These are phyloP conservation scores for Musca domestica DNA, from an alignment of 1,140 invertebrate genomes.

Conservation along the genomic window DNA sequence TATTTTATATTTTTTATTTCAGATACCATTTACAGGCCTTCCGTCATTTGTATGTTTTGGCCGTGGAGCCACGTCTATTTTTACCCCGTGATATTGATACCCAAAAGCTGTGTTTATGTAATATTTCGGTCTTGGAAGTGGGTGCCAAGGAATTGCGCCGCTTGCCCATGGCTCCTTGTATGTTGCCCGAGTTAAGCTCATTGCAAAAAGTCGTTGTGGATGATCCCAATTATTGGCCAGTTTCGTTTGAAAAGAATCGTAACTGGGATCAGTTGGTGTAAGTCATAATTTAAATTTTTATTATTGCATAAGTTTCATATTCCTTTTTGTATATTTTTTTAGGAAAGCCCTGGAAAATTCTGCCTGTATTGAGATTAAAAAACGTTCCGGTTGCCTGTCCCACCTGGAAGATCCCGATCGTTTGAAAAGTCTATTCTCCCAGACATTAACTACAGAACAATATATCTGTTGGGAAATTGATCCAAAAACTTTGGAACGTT, in stretches of 20 bases:
- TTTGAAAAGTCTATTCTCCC: constrained; percentile 77
- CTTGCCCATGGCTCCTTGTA: constrained; percentile 69
- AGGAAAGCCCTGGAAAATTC: constrained; percentile 68
- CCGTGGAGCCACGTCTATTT: constrained; percentile 83
- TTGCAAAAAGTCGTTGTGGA: constrained; percentile 75
- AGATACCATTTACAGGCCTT: constrained; percentile 91
- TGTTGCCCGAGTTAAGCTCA: constrained; percentile 78
- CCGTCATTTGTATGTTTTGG: constrained; percentile 91
- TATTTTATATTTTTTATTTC: background rate
- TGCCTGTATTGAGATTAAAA: constrained; percentile 79
- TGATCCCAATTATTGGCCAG: constrained; percentile 85
- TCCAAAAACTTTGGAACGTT: constrained; percentile 68
- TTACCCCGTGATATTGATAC: constrained; percentile 83
- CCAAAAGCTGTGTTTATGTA: constrained; percentile 75
- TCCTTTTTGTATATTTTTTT: constrained; percentile 30
- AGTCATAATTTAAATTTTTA: constrained; percentile 40
- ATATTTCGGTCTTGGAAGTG: constrained; percentile 58
- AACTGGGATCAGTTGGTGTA: constrained; percentile 81
- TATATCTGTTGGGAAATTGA: constrained; percentile 52
- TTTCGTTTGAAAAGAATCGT: constrained; percentile 74
- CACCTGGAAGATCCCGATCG: constrained; percentile 86
- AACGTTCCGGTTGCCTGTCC: constrained; percentile 83
- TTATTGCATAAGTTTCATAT: background rate
- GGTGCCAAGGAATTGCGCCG: constrained; percentile 38
- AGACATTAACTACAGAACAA: constrained; percentile 78